These are phyloP conservation scores for Drosophila koepferae DNA, from an alignment of 2,888 invertebrate genomes.

Conservation along the genomic window DNA sequence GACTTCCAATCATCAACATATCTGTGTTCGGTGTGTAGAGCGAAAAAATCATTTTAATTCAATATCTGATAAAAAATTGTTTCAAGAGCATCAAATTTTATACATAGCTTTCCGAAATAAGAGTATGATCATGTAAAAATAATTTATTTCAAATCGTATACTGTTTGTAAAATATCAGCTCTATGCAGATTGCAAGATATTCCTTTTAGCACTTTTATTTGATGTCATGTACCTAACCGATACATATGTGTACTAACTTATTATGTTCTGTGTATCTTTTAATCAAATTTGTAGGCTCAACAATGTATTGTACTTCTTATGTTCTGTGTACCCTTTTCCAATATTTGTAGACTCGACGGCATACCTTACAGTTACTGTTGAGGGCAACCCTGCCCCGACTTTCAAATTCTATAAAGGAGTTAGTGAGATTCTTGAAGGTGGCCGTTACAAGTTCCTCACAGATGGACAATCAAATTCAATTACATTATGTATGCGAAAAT, in stretches of 20 bases:
- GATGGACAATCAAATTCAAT: constrained; percentile 97
- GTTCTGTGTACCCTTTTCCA: constrained; percentile 18
- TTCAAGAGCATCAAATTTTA: neutral
- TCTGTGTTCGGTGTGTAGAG: neutral
- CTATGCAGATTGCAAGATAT: neutral
- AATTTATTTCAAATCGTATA: neutral
- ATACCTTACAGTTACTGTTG: constrained; percentile 96
- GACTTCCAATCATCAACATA: neutral
- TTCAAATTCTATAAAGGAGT: constrained; percentile 98
- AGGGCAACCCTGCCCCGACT: constrained; percentile 97
- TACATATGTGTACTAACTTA: neutral
- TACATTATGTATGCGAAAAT: constrained; percentile 97
- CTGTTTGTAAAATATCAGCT: neutral
- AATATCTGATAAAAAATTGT: too few species aligned
- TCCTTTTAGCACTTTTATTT: neutral
- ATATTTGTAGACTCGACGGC: constrained; percentile 92
- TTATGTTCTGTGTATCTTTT: constrained; percentile 18
- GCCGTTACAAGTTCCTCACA: constrained; percentile 97
- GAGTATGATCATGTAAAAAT: neutral
- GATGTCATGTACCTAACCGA: constrained; percentile 10
- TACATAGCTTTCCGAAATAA: neutral
- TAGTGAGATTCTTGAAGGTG: constrained; percentile 96
- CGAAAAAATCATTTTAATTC: neutral
- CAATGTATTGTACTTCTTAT: neutral
- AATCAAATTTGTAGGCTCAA: neutral